Conservation (phyloP, 2,113 vertebrate genomes). For the Microcebus murinus region DNA sequence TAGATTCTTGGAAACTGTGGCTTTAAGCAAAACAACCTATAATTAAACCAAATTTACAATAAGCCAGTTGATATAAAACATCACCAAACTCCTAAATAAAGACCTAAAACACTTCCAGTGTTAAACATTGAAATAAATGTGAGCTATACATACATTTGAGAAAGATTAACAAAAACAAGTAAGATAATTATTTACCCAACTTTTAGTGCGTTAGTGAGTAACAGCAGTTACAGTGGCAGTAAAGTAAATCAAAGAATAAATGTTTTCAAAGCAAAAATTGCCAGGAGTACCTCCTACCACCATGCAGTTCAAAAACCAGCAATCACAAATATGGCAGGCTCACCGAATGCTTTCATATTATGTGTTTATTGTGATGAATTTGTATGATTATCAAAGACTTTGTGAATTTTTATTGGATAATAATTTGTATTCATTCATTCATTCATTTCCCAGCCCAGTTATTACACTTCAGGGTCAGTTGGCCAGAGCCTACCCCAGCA, state of each 20-base stretch:
- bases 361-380: background rate
- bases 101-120: background rate
- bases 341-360: background rate
- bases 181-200: background rate
- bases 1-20: background rate
- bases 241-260: background rate
- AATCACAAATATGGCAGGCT: background rate
- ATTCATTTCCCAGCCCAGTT: background rate
- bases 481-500: background rate
- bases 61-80: background rate
- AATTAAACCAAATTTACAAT: background rate
- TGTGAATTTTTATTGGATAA: background rate
- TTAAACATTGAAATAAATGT: background rate
- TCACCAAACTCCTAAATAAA: background rate
- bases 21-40: background rate
- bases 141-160: background rate
- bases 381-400: background rate
- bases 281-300: background rate
- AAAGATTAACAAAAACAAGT: background rate
- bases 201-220: background rate
- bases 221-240: background rate
- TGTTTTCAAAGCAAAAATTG: background rate
- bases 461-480: background rate
- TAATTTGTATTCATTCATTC: background rate
- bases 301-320: background rate